phyloP scores from a whole-genome alignment of 2,113 vertebrate species.

The Calonectris borealis region DNA sequence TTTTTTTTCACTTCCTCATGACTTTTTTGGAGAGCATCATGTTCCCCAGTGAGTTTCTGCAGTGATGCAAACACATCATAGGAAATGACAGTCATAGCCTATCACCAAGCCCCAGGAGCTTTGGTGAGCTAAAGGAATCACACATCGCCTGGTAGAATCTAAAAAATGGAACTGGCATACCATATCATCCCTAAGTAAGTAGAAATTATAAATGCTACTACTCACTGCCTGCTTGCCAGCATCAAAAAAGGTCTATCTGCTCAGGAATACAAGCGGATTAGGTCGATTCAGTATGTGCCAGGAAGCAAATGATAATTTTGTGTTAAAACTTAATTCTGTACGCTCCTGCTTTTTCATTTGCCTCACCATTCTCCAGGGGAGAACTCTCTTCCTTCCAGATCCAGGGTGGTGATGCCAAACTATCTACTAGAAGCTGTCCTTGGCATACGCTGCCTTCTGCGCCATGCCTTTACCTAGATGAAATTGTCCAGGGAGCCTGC shows the following conservation, averaged over 20 bases:
- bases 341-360: neutral
- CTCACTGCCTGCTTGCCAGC: neutral
- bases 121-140: neutral
- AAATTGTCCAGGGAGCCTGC: neutral
- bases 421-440: neutral
- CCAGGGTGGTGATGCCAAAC: neutral
- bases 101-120: neutral
- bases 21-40: constrained; percentile 78
- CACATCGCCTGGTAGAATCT: neutral
- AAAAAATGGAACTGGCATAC: neutral
- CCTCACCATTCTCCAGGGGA: neutral
- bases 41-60: constrained; percentile 79
- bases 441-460: fast-evolving
- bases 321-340: neutral
- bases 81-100: neutral
- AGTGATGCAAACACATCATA: neutral
- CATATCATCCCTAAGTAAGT: neutral
- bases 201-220: neutral
- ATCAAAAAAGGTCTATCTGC: neutral
- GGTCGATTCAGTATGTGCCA: neutral
- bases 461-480: neutral
- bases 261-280: neutral
- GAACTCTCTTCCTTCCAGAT: neutral
- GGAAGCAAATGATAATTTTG: neutral
- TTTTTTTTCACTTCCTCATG: constrained; percentile 82